Evolutionary conservation across 2,113 vertebrate genomes (phyloP).

Genomic region (Stegostoma tigrinum): DNA sequence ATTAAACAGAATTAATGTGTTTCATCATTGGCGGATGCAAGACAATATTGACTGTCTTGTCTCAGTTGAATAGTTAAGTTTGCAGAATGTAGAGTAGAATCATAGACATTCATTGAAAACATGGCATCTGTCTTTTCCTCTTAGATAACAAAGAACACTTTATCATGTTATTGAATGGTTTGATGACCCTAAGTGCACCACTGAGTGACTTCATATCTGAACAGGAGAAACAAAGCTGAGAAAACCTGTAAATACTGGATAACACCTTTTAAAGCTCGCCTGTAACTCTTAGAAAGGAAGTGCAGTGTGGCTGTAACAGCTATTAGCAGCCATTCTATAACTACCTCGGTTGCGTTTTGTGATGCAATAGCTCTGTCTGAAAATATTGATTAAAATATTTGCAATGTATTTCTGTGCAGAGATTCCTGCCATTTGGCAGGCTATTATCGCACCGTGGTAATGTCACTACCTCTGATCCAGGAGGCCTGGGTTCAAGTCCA

Average conservation of each 20-base stretch:
- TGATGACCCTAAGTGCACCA: neutral
- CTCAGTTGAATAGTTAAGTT: neutral
- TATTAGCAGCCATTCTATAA: neutral
- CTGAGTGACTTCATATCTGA: neutral
- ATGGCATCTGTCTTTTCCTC: neutral
- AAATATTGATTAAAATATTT: too few relatives aligned
- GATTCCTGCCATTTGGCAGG: too few relatives aligned
- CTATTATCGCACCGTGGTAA: too few relatives aligned
- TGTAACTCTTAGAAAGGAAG: too few relatives aligned
- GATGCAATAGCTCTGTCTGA: too few relatives aligned
- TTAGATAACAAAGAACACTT: neutral
- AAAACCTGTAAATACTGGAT: neutral
- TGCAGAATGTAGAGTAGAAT: neutral
- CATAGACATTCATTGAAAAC: neutral
- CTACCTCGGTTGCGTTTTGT: too few relatives aligned
- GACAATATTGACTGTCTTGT: neutral
- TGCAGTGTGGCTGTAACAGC: neutral
- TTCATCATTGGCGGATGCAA: neutral
- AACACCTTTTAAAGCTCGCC: neutral
- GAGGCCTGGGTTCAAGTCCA: too few relatives aligned
- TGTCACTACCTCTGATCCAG: too few relatives aligned
- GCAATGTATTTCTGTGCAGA: too few relatives aligned
- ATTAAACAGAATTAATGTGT: neutral
- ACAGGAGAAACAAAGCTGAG: neutral
- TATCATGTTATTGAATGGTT: neutral